phyloP scores from a whole-genome alignment of 2,113 vertebrate species.

The Neopipo cinnamomea region DNA sequence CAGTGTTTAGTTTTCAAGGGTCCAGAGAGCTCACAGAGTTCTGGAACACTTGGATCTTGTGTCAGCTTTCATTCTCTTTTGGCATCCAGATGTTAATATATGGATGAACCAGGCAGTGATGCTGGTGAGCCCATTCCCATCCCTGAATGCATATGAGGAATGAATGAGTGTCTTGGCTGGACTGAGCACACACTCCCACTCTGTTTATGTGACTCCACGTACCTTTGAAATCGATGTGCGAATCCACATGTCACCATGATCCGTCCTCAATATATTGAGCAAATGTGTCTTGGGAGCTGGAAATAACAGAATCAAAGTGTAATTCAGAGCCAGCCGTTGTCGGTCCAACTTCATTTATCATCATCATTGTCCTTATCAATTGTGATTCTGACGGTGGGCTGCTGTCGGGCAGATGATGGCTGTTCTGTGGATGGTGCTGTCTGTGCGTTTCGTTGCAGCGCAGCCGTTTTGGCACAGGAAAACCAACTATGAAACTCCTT shows the following conservation, averaged over 20 bases:
- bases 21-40: background rate
- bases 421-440: background rate
- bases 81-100: constrained; percentile 39
- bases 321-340: background rate
- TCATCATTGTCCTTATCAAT: background rate
- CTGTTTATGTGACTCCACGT: background rate
- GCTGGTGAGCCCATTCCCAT: background rate
- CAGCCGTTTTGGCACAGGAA: background rate
- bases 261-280: background rate
- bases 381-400: background rate
- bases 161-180: background rate
- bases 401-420: background rate
- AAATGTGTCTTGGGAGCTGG: background rate
- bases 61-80: background rate
- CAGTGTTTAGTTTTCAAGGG: background rate
- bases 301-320: background rate
- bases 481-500: background rate
- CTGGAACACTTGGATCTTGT: background rate
- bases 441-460: background rate
- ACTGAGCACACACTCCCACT: background rate
- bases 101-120: rapidly evolving
- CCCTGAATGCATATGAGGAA: background rate
- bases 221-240: background rate
- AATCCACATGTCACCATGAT: background rate
- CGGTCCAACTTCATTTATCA: background rate